These are phyloP conservation scores for Ammodytes marinus DNA, from an alignment of 2,113 vertebrate genomes.

Conservation along the genomic window DNA sequence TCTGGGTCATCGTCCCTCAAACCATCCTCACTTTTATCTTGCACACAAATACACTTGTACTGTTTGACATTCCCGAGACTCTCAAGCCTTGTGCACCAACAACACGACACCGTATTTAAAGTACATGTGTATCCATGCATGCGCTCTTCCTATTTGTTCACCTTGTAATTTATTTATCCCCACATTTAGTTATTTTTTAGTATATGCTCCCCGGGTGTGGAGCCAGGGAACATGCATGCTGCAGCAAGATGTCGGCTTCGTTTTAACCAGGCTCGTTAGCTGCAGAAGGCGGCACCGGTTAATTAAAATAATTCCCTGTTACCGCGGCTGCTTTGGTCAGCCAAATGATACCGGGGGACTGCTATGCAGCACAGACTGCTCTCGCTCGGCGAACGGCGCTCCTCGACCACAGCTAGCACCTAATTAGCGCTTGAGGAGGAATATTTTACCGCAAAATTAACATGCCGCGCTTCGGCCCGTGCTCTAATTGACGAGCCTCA, in stretches of 20 bases:
- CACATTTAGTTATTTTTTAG: conserved; percentile 41
- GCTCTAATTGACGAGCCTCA: conserved; percentile 83
- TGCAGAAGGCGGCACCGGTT: conserved; percentile 83
- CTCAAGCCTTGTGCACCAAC: conserved; percentile 1
- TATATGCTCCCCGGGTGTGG: conserved; percentile 25
- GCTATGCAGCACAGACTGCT: conserved; percentile 76
- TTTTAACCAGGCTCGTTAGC: conserved; percentile 87
- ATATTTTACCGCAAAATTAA: conserved; percentile 85
- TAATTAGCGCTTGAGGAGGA: conserved; percentile 85
- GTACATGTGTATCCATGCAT: conserved; percentile 44
- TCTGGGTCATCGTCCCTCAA: background rate
- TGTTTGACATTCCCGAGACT: conserved; percentile 20
- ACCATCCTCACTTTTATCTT: background rate
- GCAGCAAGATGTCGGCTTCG: conserved; percentile 70
- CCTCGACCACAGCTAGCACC: conserved; percentile 74
- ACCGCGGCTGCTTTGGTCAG: conserved; percentile 85
- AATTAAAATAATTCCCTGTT: conserved; percentile 90
- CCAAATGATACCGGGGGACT: conserved; percentile 85
- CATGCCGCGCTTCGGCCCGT: conserved; percentile 77
- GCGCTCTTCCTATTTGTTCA: conserved; percentile 30
- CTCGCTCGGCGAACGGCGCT: conserved; percentile 63
- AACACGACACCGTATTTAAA: conserved; percentile 17
- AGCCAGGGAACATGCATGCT: conserved; percentile 51
- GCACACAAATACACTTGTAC: conserved; percentile 4
- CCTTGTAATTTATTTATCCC: conserved; percentile 61